Evolutionary conservation across 1,140 invertebrate genomes (phyloP).

Genomic region (Sinonovacula constricta): DNA sequence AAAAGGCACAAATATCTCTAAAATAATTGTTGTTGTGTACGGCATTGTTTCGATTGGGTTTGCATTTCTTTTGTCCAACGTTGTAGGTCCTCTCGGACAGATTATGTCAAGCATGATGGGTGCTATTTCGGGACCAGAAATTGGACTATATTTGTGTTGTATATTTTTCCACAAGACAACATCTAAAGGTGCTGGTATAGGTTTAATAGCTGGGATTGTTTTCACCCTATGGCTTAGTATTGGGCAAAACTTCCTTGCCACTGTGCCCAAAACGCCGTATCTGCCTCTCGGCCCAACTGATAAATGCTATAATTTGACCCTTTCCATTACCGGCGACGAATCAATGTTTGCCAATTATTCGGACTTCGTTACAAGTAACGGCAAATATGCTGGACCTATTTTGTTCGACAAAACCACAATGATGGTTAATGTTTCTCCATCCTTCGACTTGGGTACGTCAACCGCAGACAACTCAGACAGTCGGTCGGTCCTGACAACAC

Average conservation of each 20-base stretch:
- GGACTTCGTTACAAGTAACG: too few species aligned
- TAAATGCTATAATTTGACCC: too few species aligned
- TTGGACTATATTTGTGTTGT: slow-evolving; percentile 17
- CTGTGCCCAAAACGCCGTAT: slow-evolving; percentile 17
- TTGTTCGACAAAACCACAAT: background rate
- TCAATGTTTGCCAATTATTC: background rate
- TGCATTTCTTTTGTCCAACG: slow-evolving; percentile 32
- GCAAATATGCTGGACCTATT: background rate
- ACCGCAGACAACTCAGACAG: background rate
- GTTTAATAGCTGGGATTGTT: background rate
- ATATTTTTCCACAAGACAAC: slow-evolving; percentile 15
- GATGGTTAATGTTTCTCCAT: background rate
- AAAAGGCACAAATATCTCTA: slow-evolving; percentile 27
- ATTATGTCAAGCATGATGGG: slow-evolving; percentile 37
- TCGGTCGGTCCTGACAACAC: background rate
- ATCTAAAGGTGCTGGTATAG: slow-evolving; percentile 14
- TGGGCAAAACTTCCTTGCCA: slow-evolving; percentile 24
- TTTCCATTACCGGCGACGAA: background rate
- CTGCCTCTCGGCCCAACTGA: slow-evolving; percentile 29
- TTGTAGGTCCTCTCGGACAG: slow-evolving; percentile 32
- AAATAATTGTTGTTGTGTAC: slow-evolving; percentile 24
- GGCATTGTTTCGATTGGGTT: slow-evolving; percentile 28
- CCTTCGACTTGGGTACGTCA: background rate
- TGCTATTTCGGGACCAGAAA: slow-evolving; percentile 23
- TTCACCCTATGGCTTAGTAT: slow-evolving; percentile 24